Evolutionary conservation across 2,113 vertebrate genomes (phyloP).

Genomic region (Eublepharis macularius): DNA sequence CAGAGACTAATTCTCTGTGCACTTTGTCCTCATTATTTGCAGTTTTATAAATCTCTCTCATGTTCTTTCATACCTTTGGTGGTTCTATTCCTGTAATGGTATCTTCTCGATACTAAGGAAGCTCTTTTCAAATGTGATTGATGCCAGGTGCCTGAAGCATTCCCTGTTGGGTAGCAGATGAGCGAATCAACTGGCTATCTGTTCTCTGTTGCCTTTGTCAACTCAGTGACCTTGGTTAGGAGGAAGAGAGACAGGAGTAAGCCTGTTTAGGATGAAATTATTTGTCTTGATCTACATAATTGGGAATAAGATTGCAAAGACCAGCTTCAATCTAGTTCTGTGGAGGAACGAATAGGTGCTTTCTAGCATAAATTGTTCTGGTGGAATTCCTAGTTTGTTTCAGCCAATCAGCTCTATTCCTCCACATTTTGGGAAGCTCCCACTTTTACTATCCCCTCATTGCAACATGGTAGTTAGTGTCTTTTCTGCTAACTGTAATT

Average conservation of each 20-base stretch:
- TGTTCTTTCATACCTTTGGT: neutral
- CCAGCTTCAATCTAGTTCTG: neutral
- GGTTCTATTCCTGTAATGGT: neutral
- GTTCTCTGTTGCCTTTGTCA: neutral
- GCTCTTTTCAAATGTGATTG: neutral
- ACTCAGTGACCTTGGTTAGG: neutral
- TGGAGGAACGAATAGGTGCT: neutral
- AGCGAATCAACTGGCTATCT: neutral
- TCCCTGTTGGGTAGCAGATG: neutral
- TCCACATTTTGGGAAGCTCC: neutral
- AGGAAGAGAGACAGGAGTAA: neutral
- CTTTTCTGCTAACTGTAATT: neutral
- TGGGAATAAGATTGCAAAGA: neutral
- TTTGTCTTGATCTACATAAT: neutral
- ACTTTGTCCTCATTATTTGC: neutral
- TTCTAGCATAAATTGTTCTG: neutral
- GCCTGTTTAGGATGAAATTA: neutral
- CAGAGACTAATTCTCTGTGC: neutral
- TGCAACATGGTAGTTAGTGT: neutral
- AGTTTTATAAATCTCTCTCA: neutral
- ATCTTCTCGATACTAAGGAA: neutral
- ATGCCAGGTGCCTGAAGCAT: neutral
- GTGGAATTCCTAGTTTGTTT: neutral
- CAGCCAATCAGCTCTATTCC: neutral
- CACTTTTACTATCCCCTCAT: neutral